A percentile compares a stretch with the other conserved stretches of the same genome.
Conservation (phyloP, 2,888 invertebrate genomes). For the Kryphioiulus occultus region DNA sequence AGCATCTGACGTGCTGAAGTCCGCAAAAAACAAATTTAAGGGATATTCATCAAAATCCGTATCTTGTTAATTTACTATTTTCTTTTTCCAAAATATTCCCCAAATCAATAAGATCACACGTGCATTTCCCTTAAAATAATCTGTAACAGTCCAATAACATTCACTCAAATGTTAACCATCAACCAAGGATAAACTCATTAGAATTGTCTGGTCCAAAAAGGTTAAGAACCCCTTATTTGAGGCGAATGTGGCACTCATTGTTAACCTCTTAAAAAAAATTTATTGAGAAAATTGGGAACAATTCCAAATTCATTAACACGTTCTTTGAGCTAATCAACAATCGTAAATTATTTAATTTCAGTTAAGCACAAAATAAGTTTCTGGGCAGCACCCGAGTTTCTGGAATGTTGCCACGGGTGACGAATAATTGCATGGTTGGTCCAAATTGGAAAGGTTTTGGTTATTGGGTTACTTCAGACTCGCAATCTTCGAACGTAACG, state of each 20-base stretch:
- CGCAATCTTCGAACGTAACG: constrained; percentile 37
- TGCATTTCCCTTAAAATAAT: too few relatives aligned
- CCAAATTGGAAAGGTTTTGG: neutral
- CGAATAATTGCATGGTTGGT: neutral
- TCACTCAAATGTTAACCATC: too few relatives aligned
- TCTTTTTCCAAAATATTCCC: too few relatives aligned
- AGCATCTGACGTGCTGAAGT: too few relatives aligned
- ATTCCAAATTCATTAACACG: neutral
- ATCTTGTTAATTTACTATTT: too few relatives aligned
- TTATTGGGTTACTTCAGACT: constrained; percentile 28
- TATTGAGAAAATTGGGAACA: neutral
- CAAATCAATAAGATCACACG: too few relatives aligned
- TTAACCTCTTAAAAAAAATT: constrained; percentile 12
- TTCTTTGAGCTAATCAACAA: neutral
- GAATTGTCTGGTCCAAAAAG: too few relatives aligned
- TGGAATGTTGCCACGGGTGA: neutral
- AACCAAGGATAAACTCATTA: too few relatives aligned
- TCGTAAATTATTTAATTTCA: neutral
- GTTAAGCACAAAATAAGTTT: neutral
- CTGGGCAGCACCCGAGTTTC: neutral
- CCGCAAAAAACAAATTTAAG: too few relatives aligned
- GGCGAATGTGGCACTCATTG: neutral
- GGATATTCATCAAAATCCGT: too few relatives aligned
- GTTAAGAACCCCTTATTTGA: too few relatives aligned
- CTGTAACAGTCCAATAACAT: too few relatives aligned